Base-by-base conservation (phyloP, 2,113 vertebrate genomes). In the Dolichallabes microphthalmus region DNA sequence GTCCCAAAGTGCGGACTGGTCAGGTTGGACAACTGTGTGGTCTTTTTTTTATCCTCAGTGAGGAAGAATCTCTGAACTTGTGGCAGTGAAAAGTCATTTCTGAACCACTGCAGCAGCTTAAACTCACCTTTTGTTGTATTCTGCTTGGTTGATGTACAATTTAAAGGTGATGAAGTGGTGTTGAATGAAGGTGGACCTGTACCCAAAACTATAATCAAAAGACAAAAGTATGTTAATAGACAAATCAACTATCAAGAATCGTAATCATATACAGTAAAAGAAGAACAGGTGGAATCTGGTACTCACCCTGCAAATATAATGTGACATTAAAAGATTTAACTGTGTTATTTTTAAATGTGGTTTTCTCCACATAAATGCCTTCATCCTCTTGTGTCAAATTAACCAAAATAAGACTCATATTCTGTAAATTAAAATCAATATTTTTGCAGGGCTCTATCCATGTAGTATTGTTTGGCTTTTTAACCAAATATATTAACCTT, bases 221-320 rank as follows among this genome's bases (percentile, higher is more conserved):
- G 17, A 27, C 11, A 32, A 66, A 32, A 55, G 8, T 19, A 20
- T 78, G 27, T 45, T 20, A 20, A 55, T 14, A 39, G 69, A 74
- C 9, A 25, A 35, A 2, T 0, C 30, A 86, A 6, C 17, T 22
- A 7, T 2, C 13, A 82, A 35, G 25, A 71, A 73, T 60, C 6
- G 0, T 22, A 60, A 79, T 69, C 27, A 64, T 39, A 75, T 25
- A 50, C 5, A 63, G n/a, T n/a, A 76, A 52, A 14, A 45, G 45
- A 4, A 50, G 55, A 13, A 55, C 27, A 66, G 15, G 39, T 53
- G 3, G 69, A 82, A 27, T 71, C 10, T 39, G 10, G 11, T 55
- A 91, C 90, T 89, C 88, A 92, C 91, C 19, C 6, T 74, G 53
- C 17, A 92, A 30, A 13, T 32, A 60, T 80, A 92, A 80, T 12